A percentile compares a stretch with the other conserved stretches of the same genome.
phyloP scores from a whole-genome alignment of 2,888 invertebrate genomes.

The Amphipyra berbera region DNA sequence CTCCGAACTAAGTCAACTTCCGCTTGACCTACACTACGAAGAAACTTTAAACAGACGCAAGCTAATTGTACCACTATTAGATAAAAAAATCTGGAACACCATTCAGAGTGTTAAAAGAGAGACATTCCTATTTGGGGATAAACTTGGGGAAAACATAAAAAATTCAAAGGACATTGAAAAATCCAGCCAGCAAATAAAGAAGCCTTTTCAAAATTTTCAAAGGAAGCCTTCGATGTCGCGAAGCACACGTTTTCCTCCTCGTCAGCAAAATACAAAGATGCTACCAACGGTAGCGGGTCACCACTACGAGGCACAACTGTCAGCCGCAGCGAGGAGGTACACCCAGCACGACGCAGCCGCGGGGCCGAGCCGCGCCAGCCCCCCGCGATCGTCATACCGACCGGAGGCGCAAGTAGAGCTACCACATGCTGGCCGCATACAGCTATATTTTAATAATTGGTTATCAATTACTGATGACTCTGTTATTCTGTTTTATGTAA shows the following conservation, averaged over 20 bases:
- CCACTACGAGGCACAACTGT: not conserved
- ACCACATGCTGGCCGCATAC: conserved; percentile 2
- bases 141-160: not conserved
- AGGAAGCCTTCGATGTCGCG: not conserved
- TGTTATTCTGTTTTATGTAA: not conserved
- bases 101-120: not conserved
- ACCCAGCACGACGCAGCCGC: not conserved
- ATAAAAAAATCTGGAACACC: not conserved
- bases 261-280: too few species aligned
- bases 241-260: not conserved
- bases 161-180: too few species aligned
- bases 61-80: not conserved
- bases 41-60: not conserved
- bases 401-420: too few species aligned
- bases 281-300: not conserved
- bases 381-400: too few species aligned
- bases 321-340: too few species aligned
- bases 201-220: not conserved
- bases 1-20: too few species aligned
- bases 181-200: not conserved
- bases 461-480: too few species aligned
- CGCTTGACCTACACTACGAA: not conserved
- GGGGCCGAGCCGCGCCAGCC: not conserved
- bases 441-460: not conserved
- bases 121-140: not conserved